Conservation (phyloP, 2,113 vertebrate genomes). For the Agelaius tricolor region DNA sequence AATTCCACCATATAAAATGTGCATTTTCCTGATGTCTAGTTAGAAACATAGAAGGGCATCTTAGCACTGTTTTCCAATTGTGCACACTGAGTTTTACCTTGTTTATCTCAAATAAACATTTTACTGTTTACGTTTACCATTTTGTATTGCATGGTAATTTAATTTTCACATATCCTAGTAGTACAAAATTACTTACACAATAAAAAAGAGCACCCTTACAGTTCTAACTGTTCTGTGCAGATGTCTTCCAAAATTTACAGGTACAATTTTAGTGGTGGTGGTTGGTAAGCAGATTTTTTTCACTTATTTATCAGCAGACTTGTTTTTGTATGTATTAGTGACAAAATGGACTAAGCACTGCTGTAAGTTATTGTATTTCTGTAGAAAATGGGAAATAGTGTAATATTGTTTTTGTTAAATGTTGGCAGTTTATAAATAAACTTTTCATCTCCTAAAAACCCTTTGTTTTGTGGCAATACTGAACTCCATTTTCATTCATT, state of each 20-base stretch:
- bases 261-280: constrained; percentile 58
- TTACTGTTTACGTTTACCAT: background rate
- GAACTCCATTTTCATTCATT: background rate
- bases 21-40: background rate
- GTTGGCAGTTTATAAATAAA: constrained; percentile 79
- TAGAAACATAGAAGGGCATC: background rate
- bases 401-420: constrained; percentile 72
- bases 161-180: constrained; percentile 46
- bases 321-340: constrained; percentile 69
- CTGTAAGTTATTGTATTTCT: constrained; percentile 75
- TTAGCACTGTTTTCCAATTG: constrained; percentile 12
- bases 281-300: constrained; percentile 49
- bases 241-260: constrained; percentile 67
- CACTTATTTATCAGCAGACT: constrained; percentile 61
- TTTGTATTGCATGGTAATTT: constrained; percentile 70
- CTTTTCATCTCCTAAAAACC: constrained; percentile 63
- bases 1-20: constrained; percentile 20
- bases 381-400: constrained; percentile 68
- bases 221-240: constrained; percentile 64
- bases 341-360: constrained; percentile 64
- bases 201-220: background rate
- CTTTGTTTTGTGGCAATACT: background rate
- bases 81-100: constrained; percentile 50
- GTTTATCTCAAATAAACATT: constrained; percentile 25
- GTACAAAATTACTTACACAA: background rate